phyloP scores from a whole-genome alignment of 2,797 vertebrate genomes.

The Labroides dimidiatus region DNA sequence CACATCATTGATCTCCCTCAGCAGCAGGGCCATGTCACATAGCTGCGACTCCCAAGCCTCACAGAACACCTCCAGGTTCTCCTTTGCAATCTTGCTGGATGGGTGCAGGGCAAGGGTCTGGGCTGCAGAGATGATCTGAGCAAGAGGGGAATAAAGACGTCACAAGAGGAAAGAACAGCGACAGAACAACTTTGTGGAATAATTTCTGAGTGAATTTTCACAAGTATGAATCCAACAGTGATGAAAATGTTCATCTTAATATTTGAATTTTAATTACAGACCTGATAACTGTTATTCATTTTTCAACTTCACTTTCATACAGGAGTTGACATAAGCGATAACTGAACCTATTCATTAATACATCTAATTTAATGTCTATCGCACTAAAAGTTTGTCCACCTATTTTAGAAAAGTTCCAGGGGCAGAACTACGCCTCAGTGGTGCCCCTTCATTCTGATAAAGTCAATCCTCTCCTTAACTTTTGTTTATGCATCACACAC shows the following conservation, averaged over 20 bases:
- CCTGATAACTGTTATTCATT: too few species aligned
- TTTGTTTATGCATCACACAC: too few species aligned
- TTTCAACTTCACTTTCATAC: too few species aligned
- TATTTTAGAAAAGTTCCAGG: too few species aligned
- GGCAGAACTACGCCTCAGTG: too few species aligned
- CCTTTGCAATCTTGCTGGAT: constrained; percentile 98
- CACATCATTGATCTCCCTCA: constrained; percentile 94
- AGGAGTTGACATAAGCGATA: too few species aligned
- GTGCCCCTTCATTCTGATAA: too few species aligned
- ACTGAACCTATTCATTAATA: too few species aligned
- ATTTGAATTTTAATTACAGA: neutral
- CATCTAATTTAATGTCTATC: too few species aligned
- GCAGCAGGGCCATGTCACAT: constrained; percentile 92
- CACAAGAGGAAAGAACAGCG: neutral
- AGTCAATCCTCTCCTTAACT: too few species aligned
- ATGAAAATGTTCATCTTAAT: neutral
- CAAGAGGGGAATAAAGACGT: neutral
- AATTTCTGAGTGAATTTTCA: neutral
- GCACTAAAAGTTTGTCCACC: too few species aligned
- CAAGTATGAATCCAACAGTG: neutral
- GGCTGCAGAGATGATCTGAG: constrained; percentile 96
- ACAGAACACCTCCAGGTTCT: constrained; percentile 98
- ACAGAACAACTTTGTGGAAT: neutral
- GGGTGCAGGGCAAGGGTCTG: constrained; percentile 97
- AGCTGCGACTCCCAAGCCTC: constrained; percentile 99